Conservation (phyloP, 2,888 invertebrate genomes). For the Amphipoea lucens region DNA sequence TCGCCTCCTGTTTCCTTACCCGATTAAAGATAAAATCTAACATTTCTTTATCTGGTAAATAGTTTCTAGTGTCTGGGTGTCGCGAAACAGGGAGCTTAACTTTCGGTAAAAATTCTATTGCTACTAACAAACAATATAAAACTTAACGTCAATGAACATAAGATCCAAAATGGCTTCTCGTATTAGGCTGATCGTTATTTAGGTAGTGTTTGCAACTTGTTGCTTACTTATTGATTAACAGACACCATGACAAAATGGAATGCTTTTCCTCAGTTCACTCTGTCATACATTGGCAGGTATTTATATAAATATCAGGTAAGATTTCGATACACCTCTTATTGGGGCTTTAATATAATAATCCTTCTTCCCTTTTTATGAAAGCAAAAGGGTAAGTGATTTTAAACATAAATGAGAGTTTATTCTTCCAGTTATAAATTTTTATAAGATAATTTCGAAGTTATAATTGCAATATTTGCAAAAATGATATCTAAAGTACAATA, state of each 20-base stretch:
- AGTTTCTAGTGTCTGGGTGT: slow-evolving; percentile 52
- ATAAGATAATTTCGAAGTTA: slow-evolving; percentile 57
- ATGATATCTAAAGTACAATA: slow-evolving; percentile 67
- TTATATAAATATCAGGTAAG: slow-evolving; percentile 57
- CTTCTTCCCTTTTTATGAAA: slow-evolving; percentile 57
- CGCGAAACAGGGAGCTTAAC: slow-evolving; percentile 51
- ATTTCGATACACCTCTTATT: slow-evolving; percentile 32
- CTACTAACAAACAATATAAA: slow-evolving; percentile 66
- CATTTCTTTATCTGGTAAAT: slow-evolving; percentile 64
- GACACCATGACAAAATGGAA: slow-evolving; percentile 54
- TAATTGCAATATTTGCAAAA: slow-evolving; percentile 60
- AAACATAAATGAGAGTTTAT: slow-evolving; percentile 47
- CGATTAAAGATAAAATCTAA: slow-evolving; percentile 63
- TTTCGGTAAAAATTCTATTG: slow-evolving; percentile 53
- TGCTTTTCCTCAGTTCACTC: slow-evolving; percentile 49
- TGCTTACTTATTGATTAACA: slow-evolving; percentile 37
- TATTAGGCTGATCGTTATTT: slow-evolving; percentile 61
- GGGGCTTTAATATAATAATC: slow-evolving; percentile 52
- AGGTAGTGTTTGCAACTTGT: slow-evolving; percentile 64
- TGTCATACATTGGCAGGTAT: slow-evolving; percentile 47
- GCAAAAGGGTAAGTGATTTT: slow-evolving; percentile 64
- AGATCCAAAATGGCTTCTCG: slow-evolving; percentile 58
- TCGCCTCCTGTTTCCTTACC: slow-evolving; percentile 54
- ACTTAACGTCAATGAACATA: slow-evolving; percentile 66
- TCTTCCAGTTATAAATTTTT: slow-evolving; percentile 35